Conservation (phyloP, 2,888 invertebrate genomes). For the Tetranychus piercei region DNA sequence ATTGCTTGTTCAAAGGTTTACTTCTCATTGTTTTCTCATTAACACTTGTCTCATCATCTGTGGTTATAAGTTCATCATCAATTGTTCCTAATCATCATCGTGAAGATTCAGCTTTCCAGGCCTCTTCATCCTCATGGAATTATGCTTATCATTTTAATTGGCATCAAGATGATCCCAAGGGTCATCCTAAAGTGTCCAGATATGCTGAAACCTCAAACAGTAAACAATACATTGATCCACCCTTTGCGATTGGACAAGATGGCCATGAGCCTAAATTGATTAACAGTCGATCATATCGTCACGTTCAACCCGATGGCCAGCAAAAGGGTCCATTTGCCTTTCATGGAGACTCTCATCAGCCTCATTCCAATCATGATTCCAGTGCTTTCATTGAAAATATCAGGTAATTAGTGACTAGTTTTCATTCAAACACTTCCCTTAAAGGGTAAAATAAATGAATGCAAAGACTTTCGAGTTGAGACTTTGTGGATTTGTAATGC, state of each 20-base stretch:
- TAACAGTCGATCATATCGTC: not conserved
- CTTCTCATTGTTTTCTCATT: no score
- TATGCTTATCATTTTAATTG: not conserved
- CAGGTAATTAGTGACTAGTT: not conserved
- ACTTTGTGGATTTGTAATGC: no score
- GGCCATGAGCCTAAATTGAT: not conserved
- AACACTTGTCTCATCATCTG: no score
- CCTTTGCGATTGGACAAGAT: not conserved
- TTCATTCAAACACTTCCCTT: no score
- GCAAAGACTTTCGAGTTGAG: no score
- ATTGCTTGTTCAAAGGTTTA: no score
- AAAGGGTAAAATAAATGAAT: no score
- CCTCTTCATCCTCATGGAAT: not conserved
- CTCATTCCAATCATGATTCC: not conserved
- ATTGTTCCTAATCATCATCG: not conserved
- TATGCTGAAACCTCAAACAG: not conserved
- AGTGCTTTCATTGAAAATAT: not conserved
- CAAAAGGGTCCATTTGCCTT: not conserved
- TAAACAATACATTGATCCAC: not conserved
- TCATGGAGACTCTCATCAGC: not conserved
- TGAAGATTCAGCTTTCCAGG: not conserved
- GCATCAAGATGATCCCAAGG: not conserved
- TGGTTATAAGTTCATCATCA: no score
- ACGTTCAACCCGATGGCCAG: not conserved
- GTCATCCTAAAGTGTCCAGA: not conserved